Base-by-base conservation (phyloP, 2,797 vertebrate species). In the Pseudotriccus pelzelni region DNA sequence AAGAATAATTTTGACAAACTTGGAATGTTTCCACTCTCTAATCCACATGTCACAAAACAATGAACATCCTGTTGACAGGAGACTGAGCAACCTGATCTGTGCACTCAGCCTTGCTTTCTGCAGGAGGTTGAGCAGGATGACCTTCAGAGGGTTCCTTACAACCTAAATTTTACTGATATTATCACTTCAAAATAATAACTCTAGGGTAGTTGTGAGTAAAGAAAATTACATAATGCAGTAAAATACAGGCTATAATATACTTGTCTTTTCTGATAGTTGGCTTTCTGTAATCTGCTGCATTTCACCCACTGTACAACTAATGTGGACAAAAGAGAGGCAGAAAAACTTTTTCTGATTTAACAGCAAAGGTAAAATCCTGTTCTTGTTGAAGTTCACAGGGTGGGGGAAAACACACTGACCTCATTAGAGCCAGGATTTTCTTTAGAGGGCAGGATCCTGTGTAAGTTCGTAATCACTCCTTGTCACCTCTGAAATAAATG, bases 351-450 rank as follows among this genome's bases (percentile, higher is more conserved):
- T 91, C 46, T 78, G 53, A 43, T 87, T 88, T 72, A 81, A 73
- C 28, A 86, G 58, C 32, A 73, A 79, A 63, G 19, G 24, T 90
- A 81, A 88, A 94, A 86, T 79, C 34, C 25, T 76, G 32, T 81
- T 86, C n/a, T 79, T 1, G 1, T 47, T 83, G 63, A 89, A 79
- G 69, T 88, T 94, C 62, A 63, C 2, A 13, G 53, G 17, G 44
- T 47, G 41, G 43, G 39, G 25, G 37, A 43, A 94, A 88, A 90
- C n/a, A 23, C 41, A 52, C 25, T 86, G 77, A 84, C 80, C 77
- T 95, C 80, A 73, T 91, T 94, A 94, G 13, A 95, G 59, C 32
- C 58, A 79, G 30, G 22, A 64, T 76, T 90, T 94, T 88, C 90
- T 81, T 90, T 36, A 59, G 43, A 76, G 74, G 34, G 12, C 72